Evolutionary conservation across 2,888 invertebrate species (phyloP), one percentile per base, ranked within the genome.

Genomic region (Dasypolia templi): DNA sequence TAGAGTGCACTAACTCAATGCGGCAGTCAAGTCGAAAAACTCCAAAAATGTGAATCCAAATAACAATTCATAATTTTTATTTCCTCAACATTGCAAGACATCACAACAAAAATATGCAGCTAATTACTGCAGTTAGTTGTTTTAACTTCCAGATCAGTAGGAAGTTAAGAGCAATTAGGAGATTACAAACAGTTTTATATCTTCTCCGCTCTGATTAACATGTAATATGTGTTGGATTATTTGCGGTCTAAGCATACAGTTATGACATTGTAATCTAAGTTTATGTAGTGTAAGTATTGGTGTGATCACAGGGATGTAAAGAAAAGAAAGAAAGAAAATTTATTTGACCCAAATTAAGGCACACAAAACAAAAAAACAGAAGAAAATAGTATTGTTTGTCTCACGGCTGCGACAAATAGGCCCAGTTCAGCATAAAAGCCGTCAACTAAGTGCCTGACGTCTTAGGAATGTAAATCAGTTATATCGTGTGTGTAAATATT

Each of bases 151-250:
- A 82, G 70, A 65, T 63, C 12, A 44, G 42, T 32, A 17, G 11
- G 56, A 55, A 58, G 67, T 75, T 67, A 59, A n/a, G n/a, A 77
- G 56, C n/a, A 68, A 80, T 80, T 72, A 83, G n/a, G 5, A 65
- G 56, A 65, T 79, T 59, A 79, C 68, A 49, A 68, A 79, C 55
- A 35, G 61, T n/a, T 62, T 62, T 66, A 68, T 61, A 29, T 65
- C 44, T 51, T 65, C 14, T 44, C 51, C n/a, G 84, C 75, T 84
- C 81, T 84, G 65, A 17, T 84, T 80, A 44, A 11, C 49, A 71
- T 17, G 5, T 62, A 53, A 75, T 61, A 61, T 11, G 56, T 44
- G 75, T 29, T 83, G 64, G 29, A 74, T 79, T 73, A 61, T 56
- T 44, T 26, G 65, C 71, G 26, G 5, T 53, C 44, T 59, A 51